These are phyloP conservation scores for Drosophila equinoxialis DNA, from an alignment of 1,140 invertebrate genomes.

Conservation along the genomic window DNA sequence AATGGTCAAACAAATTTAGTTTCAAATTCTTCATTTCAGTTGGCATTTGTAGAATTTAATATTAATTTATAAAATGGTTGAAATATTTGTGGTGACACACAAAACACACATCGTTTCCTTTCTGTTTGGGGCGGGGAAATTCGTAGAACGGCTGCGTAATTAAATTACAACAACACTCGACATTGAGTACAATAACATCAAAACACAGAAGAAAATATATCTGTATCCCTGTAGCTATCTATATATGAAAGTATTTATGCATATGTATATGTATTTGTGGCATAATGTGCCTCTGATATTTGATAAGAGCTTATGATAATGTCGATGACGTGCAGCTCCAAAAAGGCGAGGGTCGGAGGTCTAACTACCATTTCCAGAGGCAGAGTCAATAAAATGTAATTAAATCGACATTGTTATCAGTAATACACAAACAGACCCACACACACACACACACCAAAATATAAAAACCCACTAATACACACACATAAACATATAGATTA, in stretches of 20 bases:
- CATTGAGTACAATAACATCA: constrained; percentile 9
- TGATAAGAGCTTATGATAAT: constrained; percentile 73
- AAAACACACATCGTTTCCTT: no score
- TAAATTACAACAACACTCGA: constrained; percentile 52
- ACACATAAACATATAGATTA: constrained; percentile 6
- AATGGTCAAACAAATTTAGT: background rate
- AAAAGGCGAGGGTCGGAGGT: constrained; percentile 9
- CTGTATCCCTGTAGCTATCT: constrained; percentile 4
- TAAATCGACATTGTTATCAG: constrained; percentile 78
- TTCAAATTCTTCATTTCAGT: no score
- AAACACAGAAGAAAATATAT: background rate
- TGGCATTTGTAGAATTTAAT: background rate
- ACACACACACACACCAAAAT: constrained; percentile 14
- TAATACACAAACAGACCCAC: constrained; percentile 17
- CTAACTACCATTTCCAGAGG: constrained; percentile 20
- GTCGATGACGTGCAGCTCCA: constrained; percentile 45
- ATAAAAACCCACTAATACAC: background rate
- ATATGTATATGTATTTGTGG: constrained; percentile 18
- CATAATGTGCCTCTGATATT: constrained; percentile 68
- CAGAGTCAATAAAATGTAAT: constrained; percentile 77
- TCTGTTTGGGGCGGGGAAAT: background rate
- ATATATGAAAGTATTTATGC: background rate
- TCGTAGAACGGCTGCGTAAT: constrained; percentile 49
- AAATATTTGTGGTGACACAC: background rate
- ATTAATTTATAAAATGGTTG: background rate